Evolutionary conservation across 2,888 invertebrate genomes (phyloP), one percentile per base, ranked within the genome.

Genomic region (Creontiades dilutus): DNA sequence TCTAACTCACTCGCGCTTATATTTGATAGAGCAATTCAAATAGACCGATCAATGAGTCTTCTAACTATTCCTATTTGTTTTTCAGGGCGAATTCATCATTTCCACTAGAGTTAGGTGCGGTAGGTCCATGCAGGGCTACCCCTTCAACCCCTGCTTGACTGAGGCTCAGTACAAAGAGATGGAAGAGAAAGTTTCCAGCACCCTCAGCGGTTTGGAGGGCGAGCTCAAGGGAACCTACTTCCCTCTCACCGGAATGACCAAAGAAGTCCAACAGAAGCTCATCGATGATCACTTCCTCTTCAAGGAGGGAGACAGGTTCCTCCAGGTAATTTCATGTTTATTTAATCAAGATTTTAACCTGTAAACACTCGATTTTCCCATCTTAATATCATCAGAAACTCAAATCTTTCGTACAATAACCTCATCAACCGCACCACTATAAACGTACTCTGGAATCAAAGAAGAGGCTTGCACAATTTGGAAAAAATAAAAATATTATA

Each of bases 271-370:
- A 95, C 98, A 98, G 94, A 97, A 98, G 94, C 95, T 99, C 93
- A 99, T 99, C 94, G 98, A 98, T 93, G 99, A 99, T 94, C 99
- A 99, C 94, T 99, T 99, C 96, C 95, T 99, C 93, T 99, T 99
- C 96, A 98, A 99, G 95, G 98, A 98, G 94, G 98, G 98, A 92
- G 98, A 97, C 93, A 95, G 97, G 91, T 97, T 97, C 95, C 95
- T 98, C 93, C 93, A 94, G 93, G 93, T 93, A 90, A 90, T 16
- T 0, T 12, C 14, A 46, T 16, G 11, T 52, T 52, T 5, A 3
- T 52, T 52, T 2, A 7, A 52, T 52, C n/a, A n/a, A n/a, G n/a
- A n/a, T n/a, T n/a, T n/a, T n/a, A n/a, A n/a, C n/a, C n/a, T n/a
- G n/a, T n/a, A n/a, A n/a, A n/a, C n/a, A n/a, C n/a, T n/a, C n/a